Percentiles rank a stretch among this genome's conserved stretches.
phyloP scores from a whole-genome alignment of 1,140 invertebrate genomes.

The Spodoptera litura region DNA sequence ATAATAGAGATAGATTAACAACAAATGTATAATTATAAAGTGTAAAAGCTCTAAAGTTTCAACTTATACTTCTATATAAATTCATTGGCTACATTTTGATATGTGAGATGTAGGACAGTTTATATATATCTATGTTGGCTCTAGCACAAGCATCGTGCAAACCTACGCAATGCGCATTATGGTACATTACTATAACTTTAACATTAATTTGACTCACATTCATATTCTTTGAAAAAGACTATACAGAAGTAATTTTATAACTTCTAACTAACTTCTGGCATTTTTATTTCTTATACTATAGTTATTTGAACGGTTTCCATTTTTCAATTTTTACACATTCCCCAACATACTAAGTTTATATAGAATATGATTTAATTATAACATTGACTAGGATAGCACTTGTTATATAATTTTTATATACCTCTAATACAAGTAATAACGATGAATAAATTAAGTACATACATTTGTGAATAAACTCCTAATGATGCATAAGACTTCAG shows the following conservation, averaged over 20 bases:
- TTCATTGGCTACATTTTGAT: slow-evolving; percentile 37
- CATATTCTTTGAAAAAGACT: neutral
- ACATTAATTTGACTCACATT: too few relatives aligned
- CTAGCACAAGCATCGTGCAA: slow-evolving; percentile 4
- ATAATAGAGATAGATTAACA: slow-evolving; percentile 39
- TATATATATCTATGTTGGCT: neutral
- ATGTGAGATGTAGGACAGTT: neutral
- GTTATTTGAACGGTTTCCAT: too few relatives aligned
- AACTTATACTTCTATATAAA: slow-evolving; percentile 31
- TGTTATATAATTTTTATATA: neutral
- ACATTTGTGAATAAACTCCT: slow-evolving; percentile 1
- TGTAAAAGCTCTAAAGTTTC: slow-evolving; percentile 36
- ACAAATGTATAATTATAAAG: slow-evolving; percentile 59
- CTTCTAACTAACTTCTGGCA: too few relatives aligned
- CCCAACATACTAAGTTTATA: neutral
- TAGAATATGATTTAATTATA: neutral
- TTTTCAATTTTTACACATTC: too few relatives aligned
- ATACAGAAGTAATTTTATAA: neutral
- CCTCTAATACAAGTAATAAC: slow-evolving; percentile 4
- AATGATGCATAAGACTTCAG: slow-evolving; percentile 21
- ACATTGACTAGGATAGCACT: neutral
- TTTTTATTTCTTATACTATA: too few relatives aligned
- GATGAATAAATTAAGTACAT: slow-evolving; percentile 5
- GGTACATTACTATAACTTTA: too few relatives aligned
- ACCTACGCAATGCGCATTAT: too few relatives aligned